These are phyloP conservation scores for Mythimna impura DNA, from an alignment of 2,888 invertebrate species.

Conservation along the genomic window DNA sequence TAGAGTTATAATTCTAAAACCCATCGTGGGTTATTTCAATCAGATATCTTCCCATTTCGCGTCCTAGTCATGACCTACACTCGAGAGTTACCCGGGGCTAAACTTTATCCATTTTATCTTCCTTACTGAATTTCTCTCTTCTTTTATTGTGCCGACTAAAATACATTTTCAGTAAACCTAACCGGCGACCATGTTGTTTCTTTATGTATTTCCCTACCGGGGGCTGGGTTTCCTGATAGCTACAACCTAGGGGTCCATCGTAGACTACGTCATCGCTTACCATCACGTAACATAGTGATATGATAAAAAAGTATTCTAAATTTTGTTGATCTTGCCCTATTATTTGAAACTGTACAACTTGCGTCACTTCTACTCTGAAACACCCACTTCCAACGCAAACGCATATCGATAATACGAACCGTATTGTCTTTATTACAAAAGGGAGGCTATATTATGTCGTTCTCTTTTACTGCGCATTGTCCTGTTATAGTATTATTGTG, in stretches of 20 bases:
- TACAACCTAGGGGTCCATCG: too few species aligned
- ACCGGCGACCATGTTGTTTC: background rate
- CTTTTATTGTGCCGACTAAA: background rate
- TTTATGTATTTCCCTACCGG: too few species aligned
- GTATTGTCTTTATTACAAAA: conserved; percentile 46
- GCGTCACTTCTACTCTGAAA: conserved; percentile 3
- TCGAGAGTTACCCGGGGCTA: too few species aligned
- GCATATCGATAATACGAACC: conserved; percentile 10
- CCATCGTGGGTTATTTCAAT: background rate
- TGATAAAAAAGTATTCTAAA: background rate
- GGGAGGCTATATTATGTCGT: conserved; percentile 13
- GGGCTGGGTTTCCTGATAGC: too few species aligned
- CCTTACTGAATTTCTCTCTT: background rate
- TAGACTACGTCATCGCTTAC: too few species aligned
- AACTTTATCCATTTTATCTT: background rate
- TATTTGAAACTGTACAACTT: conserved; percentile 5
- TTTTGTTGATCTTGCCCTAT: background rate
- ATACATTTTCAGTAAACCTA: background rate
- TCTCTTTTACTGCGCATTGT: conserved; percentile 7
- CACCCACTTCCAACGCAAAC: conserved; percentile 1
- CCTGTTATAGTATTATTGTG: conserved; percentile 15
- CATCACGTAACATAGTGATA: too few species aligned
- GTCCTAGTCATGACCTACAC: background rate
- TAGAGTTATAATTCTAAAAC: background rate
- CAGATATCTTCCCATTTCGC: background rate